phyloP scores from a whole-genome alignment of 2,113 vertebrate species.

The Brienomyrus brachyistius region DNA sequence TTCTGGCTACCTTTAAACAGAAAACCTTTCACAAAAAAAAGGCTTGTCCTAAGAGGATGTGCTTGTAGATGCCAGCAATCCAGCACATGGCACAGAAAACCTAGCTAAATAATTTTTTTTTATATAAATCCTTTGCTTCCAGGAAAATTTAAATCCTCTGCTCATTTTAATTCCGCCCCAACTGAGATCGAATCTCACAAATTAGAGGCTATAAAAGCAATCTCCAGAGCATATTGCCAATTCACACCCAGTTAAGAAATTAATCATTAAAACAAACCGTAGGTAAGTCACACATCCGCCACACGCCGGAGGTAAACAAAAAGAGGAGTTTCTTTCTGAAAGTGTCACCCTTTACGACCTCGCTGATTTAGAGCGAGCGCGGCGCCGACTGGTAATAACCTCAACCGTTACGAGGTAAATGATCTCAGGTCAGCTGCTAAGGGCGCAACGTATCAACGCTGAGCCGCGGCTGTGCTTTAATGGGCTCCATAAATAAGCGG shows the following conservation, averaged over 20 bases:
- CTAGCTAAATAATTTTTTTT: neutral
- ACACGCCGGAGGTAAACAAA: neutral
- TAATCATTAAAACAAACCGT: neutral
- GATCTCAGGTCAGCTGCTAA: conserved; percentile 6
- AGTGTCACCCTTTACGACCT: neutral
- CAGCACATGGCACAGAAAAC: neutral
- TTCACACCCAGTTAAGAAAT: neutral
- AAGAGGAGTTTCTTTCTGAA: neutral
- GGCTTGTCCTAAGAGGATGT: neutral
- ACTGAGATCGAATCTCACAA: neutral
- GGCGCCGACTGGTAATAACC: neutral
- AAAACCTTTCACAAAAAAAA: neutral
- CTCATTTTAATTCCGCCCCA: neutral
- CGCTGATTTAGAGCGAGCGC: neutral
- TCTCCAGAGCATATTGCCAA: neutral
- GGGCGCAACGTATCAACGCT: neutral
- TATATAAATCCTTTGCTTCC: neutral
- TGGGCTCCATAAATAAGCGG: neutral
- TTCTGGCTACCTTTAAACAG: neutral
- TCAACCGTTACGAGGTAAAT: neutral
- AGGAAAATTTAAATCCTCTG: neutral
- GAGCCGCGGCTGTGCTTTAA: neutral
- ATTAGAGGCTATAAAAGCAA: neutral
- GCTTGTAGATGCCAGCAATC: neutral
- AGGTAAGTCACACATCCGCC: neutral